Conservation (phyloP, 2,113 vertebrate species). For the Oryctolagus cuniculus region mOryCun1.1 NC_091438.1:51722001-51722500, state of each 20-base stretch:
- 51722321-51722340: background rate
- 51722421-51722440: no score
- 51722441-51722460: no score
- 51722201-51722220: background rate
- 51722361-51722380: background rate
- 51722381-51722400: no score
- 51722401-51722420: no score
- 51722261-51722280: background rate
- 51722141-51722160: background rate
- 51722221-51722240: background rate
- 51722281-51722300: background rate
- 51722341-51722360: background rate
- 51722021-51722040: background rate
- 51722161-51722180: background rate
- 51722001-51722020: background rate
- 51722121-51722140: background rate
- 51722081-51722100: background rate
- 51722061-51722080: background rate
- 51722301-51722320: conserved; percentile 3
- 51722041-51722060: background rate
- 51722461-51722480: no score
- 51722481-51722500: no score
- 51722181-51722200: no score
- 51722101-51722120: background rate
- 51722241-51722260: background rate